These are phyloP conservation scores for Lutjanus erythropterus DNA, from an alignment of 2,113 vertebrate species.

Conservation along the genomic window DNA sequence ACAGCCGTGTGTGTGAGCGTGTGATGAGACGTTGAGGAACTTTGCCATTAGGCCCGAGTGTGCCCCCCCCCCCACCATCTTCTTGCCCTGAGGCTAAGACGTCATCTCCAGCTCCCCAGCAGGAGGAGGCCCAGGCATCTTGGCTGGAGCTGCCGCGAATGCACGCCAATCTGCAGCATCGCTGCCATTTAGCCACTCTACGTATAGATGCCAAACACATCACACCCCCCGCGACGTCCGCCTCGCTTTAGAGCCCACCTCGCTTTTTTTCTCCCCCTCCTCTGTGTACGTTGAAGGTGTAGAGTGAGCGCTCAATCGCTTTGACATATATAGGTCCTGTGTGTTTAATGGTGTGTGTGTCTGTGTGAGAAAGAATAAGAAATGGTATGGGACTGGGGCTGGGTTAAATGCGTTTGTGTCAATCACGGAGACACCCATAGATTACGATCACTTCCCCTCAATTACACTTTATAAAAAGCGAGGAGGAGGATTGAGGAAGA, in stretches of 20 bases:
- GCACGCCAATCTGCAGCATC: constrained; percentile 23
- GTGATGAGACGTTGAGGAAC: constrained; percentile 47
- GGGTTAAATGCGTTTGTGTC: constrained; percentile 63
- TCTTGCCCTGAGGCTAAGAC: constrained; percentile 56
- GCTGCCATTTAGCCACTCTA: constrained; percentile 42
- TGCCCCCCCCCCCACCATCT: constrained; percentile 57
- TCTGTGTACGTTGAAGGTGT: constrained; percentile 56
- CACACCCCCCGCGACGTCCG: constrained; percentile 9
- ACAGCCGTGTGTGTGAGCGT: constrained; percentile 12
- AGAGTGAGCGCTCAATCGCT: constrained; percentile 41
- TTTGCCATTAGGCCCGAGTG: constrained; percentile 46
- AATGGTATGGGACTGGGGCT: constrained; percentile 12
- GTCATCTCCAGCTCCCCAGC: constrained; percentile 45
- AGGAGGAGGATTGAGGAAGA: constrained; percentile 34
- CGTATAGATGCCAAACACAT: constrained; percentile 69
- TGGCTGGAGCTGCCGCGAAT: constrained; percentile 33
- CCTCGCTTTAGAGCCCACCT: constrained; percentile 47
- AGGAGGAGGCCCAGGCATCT: constrained; percentile 27
- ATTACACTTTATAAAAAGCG: constrained; percentile 63
- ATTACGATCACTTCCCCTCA: constrained; percentile 74
- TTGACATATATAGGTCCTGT: constrained; percentile 76
- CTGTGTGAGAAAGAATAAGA: constrained; percentile 31
- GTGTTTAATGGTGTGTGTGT: constrained; percentile 62
- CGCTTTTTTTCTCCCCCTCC: constrained; percentile 12
- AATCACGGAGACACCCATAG: constrained; percentile 64